A percentile compares a stretch with the other conserved stretches of the same genome.
Conservation (phyloP, 2,888 invertebrate genomes). For the Agonopterix heracliana region DNA sequence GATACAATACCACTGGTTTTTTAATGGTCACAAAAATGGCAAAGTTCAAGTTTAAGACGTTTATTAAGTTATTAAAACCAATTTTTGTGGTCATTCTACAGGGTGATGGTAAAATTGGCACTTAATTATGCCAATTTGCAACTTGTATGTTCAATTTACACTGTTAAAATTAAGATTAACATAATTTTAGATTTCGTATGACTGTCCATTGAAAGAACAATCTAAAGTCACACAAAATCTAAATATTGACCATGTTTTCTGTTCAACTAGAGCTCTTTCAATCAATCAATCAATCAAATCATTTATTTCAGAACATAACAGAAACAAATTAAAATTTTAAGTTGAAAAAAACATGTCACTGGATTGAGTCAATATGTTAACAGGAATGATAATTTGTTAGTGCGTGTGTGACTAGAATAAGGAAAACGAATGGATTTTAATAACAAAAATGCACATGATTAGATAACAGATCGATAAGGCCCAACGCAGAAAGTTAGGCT, state of each 20-base stretch:
- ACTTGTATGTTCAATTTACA: slow-evolving; percentile 49
- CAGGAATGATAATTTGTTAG: slow-evolving; percentile 64
- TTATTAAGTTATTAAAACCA: background rate
- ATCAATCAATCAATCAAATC: too few relatives aligned
- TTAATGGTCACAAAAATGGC: slow-evolving; percentile 11
- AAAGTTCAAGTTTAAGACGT: background rate
- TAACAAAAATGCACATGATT: too few relatives aligned
- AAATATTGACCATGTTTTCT: slow-evolving; percentile 4
- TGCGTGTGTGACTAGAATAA: slow-evolving; percentile 54
- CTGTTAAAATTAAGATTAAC: slow-evolving; percentile 35
- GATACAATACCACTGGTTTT: background rate
- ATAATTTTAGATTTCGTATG: slow-evolving; percentile 1
- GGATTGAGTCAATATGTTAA: slow-evolving; percentile 32
- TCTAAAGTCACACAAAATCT: background rate
- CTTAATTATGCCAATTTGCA: slow-evolving; percentile 32
- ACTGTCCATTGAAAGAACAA: background rate
- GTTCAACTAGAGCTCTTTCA: slow-evolving; percentile 1
- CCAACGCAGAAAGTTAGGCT: too few relatives aligned
- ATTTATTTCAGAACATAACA: too few relatives aligned
- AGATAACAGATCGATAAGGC: background rate
- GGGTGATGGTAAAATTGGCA: slow-evolving; percentile 56
- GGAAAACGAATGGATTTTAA: slow-evolving; percentile 27
- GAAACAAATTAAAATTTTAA: slow-evolving; percentile 10
- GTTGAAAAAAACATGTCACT: slow-evolving; percentile 15
- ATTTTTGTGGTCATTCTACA: slow-evolving; percentile 36